Evolutionary conservation across 2,888 invertebrate species (phyloP), one percentile per base, ranked within the genome.

Genomic region (Polyommatus icarus): DNA sequence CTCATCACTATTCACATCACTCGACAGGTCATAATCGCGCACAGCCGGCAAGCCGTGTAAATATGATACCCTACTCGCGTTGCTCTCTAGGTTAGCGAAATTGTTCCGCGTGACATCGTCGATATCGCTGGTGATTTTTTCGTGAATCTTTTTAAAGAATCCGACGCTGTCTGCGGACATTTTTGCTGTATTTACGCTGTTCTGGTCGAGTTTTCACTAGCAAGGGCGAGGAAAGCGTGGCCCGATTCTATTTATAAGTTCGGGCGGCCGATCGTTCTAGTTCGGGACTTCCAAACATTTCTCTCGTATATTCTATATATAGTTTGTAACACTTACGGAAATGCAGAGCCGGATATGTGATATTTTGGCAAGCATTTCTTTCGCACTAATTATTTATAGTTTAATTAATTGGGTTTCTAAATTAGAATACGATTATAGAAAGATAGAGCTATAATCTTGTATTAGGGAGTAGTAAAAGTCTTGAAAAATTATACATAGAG

Each of bases 111-210:
- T 95, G 76, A 95, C 91, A 80, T 95, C 95, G 82, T 93, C 89
- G 81, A 95, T 86, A 67, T 94, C 89, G 83, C 92, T 91, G 83
- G 95, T 94, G 77, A 96, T 90, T 59, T 93, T 91, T 83, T 95
- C 92, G 86, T 96, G 96, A 87, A 96, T 95, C 80, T 95, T 94
- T 88, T 95, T 95, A 86, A 96, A 96, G 88, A 95, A 95, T 76
- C 95, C 95, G 59, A 87, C 89, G 78, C 82, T 86, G 79, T 87
- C 86, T 85, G 88, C 85, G 76, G 93, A 83, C 94, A 93, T 93
- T 85, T 85, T 50, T 32, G 72, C 20, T 72, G 36, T 50, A 77
- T 20, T 29, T 32, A 46, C 32, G 59, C 57, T 40, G 46, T 29
- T 76, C 24, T 18, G 32, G 20, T 12, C 18, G 61, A 77, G 71